Evolutionary conservation across 2,888 invertebrate species (phyloP).

Genomic region (Andrena dorsata): DNA sequence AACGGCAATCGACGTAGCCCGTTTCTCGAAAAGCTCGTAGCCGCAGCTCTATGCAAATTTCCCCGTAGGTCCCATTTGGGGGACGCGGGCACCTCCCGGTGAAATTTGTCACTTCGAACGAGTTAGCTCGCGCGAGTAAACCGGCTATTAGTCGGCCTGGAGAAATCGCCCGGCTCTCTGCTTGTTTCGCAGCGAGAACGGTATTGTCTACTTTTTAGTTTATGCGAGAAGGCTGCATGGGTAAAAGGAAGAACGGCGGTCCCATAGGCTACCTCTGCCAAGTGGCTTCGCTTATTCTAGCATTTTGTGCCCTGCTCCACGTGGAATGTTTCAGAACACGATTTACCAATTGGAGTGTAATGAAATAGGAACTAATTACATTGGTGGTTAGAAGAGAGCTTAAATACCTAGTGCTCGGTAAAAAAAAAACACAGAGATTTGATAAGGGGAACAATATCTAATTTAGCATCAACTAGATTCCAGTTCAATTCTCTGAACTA

Average conservation of each 20-base stretch:
- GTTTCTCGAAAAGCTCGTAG: constrained; percentile 51
- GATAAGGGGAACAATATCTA: too few species aligned
- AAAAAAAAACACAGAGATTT: neutral
- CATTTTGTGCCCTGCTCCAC: neutral
- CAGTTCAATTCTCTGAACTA: too few species aligned
- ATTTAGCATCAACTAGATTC: too few species aligned
- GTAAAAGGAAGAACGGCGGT: constrained; percentile 27
- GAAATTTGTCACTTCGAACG: constrained; percentile 75
- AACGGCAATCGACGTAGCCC: constrained; percentile 54
- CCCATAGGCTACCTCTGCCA: neutral
- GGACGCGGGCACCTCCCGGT: constrained; percentile 41
- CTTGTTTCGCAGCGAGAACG: constrained; percentile 55
- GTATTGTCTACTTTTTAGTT: constrained; percentile 48
- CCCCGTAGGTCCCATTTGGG: constrained; percentile 41
- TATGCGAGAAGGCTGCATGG: constrained; percentile 56
- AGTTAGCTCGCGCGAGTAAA: constrained; percentile 67
- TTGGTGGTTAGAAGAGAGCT: neutral
- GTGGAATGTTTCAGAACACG: neutral
- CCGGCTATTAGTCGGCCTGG: constrained; percentile 67
- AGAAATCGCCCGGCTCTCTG: constrained; percentile 50
- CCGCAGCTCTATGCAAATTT: constrained; percentile 76
- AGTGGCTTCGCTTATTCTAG: constrained; percentile 8
- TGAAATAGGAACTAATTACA: neutral
- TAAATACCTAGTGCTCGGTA: neutral
- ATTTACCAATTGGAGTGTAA: constrained; percentile 5